Evolutionary conservation across 1,140 invertebrate species (phyloP).

Genomic region (Anastrepha ludens): DNA sequence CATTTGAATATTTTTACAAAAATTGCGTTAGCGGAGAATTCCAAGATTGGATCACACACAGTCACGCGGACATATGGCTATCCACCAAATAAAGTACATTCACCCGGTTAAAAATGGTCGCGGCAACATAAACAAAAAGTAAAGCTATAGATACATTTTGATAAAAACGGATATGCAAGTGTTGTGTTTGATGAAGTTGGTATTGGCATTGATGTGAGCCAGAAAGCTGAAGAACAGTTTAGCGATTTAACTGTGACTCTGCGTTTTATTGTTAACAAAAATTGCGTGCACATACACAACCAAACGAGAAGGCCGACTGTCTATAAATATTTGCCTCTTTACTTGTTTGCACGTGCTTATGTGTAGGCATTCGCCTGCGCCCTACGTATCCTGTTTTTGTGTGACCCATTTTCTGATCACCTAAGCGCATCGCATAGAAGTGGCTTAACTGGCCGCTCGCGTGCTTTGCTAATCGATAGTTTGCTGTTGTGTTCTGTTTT

Average conservation of each 20-base stretch:
- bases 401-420: conserved; percentile 22
- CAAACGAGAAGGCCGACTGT: neutral
- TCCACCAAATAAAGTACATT: conserved; percentile 48
- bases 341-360: neutral
- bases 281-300: neutral
- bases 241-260: neutral
- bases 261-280: conserved; percentile 31
- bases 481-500: neutral
- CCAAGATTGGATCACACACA: neutral
- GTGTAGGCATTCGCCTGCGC: neutral
- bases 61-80: neutral
- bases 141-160: neutral
- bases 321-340: neutral
- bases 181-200: neutral
- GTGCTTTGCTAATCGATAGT: conserved; percentile 9
- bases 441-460: conserved; percentile 20
- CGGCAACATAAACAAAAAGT: neutral
- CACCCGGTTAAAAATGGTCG: neutral
- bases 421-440: conserved; percentile 13
- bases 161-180: neutral
- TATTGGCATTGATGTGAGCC: neutral
- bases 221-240: neutral
- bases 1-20: too few relatives aligned
- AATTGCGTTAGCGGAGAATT: too few relatives aligned
- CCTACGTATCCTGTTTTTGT: neutral